Base-by-base conservation (phyloP, 2,888 invertebrate species). In the Torymus texanus region DNA sequence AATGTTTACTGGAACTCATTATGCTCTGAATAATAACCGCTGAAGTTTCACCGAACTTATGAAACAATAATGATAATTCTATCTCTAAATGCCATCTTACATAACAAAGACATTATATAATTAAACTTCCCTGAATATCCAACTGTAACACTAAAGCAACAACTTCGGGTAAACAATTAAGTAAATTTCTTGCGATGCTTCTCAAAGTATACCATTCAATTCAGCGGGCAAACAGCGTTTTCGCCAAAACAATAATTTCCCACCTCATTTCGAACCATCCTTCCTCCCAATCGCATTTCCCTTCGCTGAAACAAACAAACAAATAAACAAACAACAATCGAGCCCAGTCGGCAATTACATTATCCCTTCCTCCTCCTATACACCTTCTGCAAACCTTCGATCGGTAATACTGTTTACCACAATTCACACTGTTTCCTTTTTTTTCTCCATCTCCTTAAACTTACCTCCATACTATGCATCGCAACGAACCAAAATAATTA, bases 401-500 rank as follows among this genome's bases (percentile, higher is more conserved):
- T 8, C 55, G 14, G 10, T 67, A 67, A 67, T 55, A 55, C 14
- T 67, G 55, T 67, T 67, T 16, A 14, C 55, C 18, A 51, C 53
- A 13, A 53, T 66, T 66, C 21, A 66, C 53, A 53, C 4, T 8
- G 41, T 53, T 13, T 18, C 11, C 21, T 11, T 3, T 50, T 63
- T 41, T 16, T 12, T 41, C 8, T 41, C 41, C 41, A 8, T 41
- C 41, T 41, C 41, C 8, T 8, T 0, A 41, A 41, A 41, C 41
- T 41, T 8, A 41, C 29, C 29, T 29, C 29, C 55, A n/a, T 13
- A 16, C 21, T 51, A 29, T n/a, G 2, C 18, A 3, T 2, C 16
- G 4, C 14, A 51, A 18, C 21, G 29, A 41, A 41, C 5, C 41
- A 55, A 59, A 66, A 78, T 72, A 78, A 78, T 78, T 78, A 78